These are phyloP conservation scores for Pinna nobilis DNA, from an alignment of 1,140 invertebrate genomes.

Conservation along the genomic window DNA sequence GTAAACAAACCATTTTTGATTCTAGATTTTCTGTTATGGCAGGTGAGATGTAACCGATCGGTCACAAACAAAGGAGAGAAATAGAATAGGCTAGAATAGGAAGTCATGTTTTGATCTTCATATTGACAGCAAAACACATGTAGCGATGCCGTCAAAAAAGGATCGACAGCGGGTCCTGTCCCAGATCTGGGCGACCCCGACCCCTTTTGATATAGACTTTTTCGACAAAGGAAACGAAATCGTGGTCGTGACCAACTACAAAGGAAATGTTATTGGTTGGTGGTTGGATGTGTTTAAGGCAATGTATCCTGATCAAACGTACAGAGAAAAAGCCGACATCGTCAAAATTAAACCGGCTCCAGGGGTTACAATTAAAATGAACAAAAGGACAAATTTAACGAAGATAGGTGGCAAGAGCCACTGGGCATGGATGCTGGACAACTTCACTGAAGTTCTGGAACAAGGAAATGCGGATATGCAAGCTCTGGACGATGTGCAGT, in stretches of 20 bases:
- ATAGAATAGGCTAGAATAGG: not conserved
- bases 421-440: slow-evolving; percentile 68
- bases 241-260: slow-evolving; percentile 59
- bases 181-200: slow-evolving; percentile 66
- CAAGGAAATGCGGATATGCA: slow-evolving; percentile 64
- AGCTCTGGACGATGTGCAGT: slow-evolving; percentile 48
- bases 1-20: too few species aligned
- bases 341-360: slow-evolving; percentile 62
- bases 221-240: slow-evolving; percentile 69
- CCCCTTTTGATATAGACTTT: slow-evolving; percentile 66
- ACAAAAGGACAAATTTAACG: slow-evolving; percentile 61
- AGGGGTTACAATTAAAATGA: slow-evolving; percentile 63
- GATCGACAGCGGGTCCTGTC: slow-evolving; percentile 59
- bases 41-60: slow-evolving; percentile 8
- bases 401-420: slow-evolving; percentile 64
- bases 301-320: slow-evolving; percentile 64
- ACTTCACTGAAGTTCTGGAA: slow-evolving; percentile 64
- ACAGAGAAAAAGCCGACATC: slow-evolving; percentile 62
- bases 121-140: not conserved
- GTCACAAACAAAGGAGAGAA: slow-evolving; percentile 5
- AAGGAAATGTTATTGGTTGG: slow-evolving; percentile 60
- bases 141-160: slow-evolving; percentile 64
- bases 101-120: not conserved
- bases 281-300: slow-evolving; percentile 63
- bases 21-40: slow-evolving; percentile 11